phyloP scores from a whole-genome alignment of 2,113 vertebrate species.

The Penelope pileata region DNA sequence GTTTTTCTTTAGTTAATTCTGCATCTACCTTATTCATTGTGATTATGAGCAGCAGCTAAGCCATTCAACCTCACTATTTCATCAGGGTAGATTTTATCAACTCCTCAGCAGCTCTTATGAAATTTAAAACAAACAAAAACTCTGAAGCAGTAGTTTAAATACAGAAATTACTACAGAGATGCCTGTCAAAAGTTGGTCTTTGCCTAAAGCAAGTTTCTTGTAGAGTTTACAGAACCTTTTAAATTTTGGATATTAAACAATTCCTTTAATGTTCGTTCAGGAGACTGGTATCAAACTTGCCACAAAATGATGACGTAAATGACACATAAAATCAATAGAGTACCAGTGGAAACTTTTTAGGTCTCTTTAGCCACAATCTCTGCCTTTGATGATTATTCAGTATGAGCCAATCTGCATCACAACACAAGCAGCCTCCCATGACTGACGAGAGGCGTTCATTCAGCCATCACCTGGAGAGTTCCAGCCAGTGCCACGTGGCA shows the following conservation, averaged over 20 bases:
- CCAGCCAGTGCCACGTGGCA: background rate
- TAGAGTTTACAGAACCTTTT: background rate
- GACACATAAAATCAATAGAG: background rate
- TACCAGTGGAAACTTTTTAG: constrained; percentile 30
- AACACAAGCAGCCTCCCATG: constrained; percentile 2
- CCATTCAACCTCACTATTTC: background rate
- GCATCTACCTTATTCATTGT: background rate
- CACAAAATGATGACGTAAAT: background rate
- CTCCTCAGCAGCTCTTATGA: background rate
- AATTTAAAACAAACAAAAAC: background rate
- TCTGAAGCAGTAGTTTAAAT: background rate
- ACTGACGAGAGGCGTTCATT: background rate
- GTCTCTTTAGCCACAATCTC: background rate
- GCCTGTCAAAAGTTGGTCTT: background rate
- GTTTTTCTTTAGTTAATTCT: background rate
- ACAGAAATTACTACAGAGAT: background rate
- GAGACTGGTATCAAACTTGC: constrained; percentile 19
- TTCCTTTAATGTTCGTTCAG: constrained; percentile 7
- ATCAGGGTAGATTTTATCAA: background rate
- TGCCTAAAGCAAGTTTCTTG: background rate
- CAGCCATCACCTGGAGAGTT: background rate
- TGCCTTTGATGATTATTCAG: constrained; percentile 24
- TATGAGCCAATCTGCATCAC: constrained; percentile 23
- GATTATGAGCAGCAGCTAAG: constrained; percentile 1
- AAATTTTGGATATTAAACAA: constrained; percentile 43